Evolutionary conservation across 2,113 vertebrate species (phyloP).

Genomic region (Anhinga anhinga): DNA sequence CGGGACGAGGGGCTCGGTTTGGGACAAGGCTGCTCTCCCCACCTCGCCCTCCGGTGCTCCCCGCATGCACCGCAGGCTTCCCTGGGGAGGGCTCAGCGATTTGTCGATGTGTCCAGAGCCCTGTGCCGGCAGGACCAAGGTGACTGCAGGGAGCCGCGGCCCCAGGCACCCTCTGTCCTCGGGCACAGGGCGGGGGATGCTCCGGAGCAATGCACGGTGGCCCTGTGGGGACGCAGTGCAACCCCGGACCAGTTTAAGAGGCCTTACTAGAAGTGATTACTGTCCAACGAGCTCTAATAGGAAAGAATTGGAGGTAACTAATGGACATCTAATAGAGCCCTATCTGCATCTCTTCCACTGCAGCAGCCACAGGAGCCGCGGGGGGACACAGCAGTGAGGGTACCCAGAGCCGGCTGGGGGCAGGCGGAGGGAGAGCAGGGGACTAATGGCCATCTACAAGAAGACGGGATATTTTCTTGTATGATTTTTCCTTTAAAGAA

Average conservation of each 20-base stretch:
- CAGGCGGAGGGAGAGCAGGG: not conserved
- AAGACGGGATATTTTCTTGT: constrained; percentile 7
- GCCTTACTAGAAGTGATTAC: not conserved
- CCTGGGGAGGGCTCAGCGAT: not conserved
- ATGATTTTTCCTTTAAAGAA: constrained; percentile 41
- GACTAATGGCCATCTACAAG: not conserved
- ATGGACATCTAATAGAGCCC: not conserved
- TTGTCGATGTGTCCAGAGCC: rapidly evolving
- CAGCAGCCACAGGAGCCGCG: not conserved
- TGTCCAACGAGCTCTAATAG: not conserved
- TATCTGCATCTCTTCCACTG: not conserved
- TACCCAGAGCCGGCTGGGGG: not conserved
- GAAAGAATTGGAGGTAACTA: not conserved
- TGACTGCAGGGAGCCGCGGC: rapidly evolving
- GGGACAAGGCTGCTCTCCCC: not conserved
- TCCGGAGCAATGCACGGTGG: rapidly evolving
- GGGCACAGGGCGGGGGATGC: not conserved
- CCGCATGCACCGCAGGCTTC: not conserved
- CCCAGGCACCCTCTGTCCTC: not conserved
- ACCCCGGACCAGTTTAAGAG: not conserved
- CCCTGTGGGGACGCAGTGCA: rapidly evolving
- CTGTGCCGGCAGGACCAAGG: not conserved
- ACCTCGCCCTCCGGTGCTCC: rapidly evolving
- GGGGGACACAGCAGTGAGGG: not conserved
- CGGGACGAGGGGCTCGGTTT: not conserved